A percentile compares a stretch with the other conserved stretches of the same genome.
These are phyloP conservation scores for Camponotus vicinus DNA, from an alignment of 1,140 invertebrate genomes.

Conservation along the genomic window DNA sequence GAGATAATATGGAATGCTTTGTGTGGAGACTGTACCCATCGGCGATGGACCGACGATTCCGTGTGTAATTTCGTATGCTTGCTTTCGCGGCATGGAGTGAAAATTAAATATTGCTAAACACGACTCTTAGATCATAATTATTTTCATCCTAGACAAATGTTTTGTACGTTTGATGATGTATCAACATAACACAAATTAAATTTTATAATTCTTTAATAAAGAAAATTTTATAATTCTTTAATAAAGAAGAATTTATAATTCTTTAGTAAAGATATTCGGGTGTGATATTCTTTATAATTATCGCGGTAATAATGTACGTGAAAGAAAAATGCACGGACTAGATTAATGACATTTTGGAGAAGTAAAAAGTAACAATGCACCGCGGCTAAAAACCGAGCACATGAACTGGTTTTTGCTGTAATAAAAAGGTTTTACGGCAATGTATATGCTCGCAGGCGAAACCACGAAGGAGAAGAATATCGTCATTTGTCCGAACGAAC, in stretches of 20 bases:
- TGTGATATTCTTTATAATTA: constrained; percentile 20
- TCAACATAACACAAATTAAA: not conserved
- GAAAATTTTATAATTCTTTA: not conserved
- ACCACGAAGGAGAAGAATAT: constrained; percentile 47
- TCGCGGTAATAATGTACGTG: not conserved
- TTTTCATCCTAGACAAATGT: not conserved
- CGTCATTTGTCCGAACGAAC: constrained; percentile 45
- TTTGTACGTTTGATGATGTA: not conserved
- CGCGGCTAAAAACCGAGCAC: constrained; percentile 12
- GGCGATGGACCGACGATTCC: not conserved
- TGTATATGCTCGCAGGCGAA: constrained; percentile 13
- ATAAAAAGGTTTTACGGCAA: constrained; percentile 37
- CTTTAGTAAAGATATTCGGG: not conserved
- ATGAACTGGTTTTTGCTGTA: constrained; percentile 32
- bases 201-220: not conserved
- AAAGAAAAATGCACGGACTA: constrained; percentile 1
- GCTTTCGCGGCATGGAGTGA: not conserved
- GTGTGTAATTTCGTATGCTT: not conserved
- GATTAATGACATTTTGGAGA: constrained; percentile 37
- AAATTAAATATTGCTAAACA: not conserved
- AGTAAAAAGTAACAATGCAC: constrained; percentile 33
- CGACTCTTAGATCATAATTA: not conserved
- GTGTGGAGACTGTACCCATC: not conserved
- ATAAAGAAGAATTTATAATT: no score
- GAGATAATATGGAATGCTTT: constrained; percentile 37